Percentiles rank a stretch among this genome's conserved stretches.
These are phyloP conservation scores for Microctonus aethiopoides DNA, from an alignment of 2,888 invertebrate species.

Conservation along the genomic window DNA sequence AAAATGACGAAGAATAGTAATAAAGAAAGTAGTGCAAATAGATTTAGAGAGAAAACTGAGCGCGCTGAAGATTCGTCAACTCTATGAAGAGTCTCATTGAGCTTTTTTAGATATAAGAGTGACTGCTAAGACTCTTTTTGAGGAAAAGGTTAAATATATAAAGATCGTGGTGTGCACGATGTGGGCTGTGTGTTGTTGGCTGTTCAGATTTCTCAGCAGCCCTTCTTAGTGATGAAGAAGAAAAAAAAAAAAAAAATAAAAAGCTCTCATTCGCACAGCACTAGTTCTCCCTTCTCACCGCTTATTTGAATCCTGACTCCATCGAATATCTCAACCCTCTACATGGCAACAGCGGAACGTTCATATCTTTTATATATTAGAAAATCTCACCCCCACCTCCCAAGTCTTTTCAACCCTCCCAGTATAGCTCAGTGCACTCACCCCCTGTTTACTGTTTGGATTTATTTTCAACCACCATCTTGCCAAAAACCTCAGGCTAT, in stretches of 20 bases:
- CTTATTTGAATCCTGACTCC: conserved; percentile 60
- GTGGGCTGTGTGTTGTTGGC: conserved; percentile 60
- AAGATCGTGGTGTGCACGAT: conserved; percentile 50
- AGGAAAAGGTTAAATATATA: conserved; percentile 61
- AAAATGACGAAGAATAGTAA: not conserved
- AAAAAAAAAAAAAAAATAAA: conserved; percentile 28
- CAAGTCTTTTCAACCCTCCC: not conserved
- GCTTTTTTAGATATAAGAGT: conserved; percentile 46
- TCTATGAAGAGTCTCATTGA: conserved; percentile 12
- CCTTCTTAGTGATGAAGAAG: conserved; percentile 30
- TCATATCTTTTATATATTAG: conserved; percentile 66
- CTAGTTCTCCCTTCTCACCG: conserved; percentile 37
- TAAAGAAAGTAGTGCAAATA: not conserved
- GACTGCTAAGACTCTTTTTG: conserved; percentile 56
- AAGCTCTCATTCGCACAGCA: conserved; percentile 32
- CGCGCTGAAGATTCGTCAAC: not conserved
- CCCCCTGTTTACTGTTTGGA: conserved; percentile 60
- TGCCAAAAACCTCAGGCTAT: conserved; percentile 23
- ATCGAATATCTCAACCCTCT: conserved; percentile 46
- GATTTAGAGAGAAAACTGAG: conserved; percentile 1
- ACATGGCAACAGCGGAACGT: conserved; percentile 37
- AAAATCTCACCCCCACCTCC: conserved; percentile 54
- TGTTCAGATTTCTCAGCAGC: conserved; percentile 64
- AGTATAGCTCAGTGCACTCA: conserved; percentile 8
- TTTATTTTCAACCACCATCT: conserved; percentile 51